Conservation (phyloP, 2,113 vertebrate genomes). For the Engraulis encrasicolus region DNA sequence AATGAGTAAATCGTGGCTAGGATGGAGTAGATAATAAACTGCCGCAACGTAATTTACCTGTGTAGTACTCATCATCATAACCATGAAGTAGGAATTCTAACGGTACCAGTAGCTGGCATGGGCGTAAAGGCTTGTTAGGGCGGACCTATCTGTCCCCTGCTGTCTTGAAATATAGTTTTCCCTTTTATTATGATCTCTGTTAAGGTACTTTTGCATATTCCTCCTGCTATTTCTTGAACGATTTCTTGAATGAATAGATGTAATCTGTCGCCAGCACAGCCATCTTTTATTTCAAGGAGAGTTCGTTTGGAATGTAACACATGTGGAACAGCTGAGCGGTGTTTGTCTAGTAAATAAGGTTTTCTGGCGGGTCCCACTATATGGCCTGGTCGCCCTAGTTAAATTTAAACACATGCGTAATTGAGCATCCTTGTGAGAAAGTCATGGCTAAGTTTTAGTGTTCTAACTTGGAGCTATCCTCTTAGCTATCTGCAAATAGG, state of each 20-base stretch:
- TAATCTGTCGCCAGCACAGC: conserved; percentile 47
- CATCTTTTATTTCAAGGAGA: conserved; percentile 46
- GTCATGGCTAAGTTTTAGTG: background rate
- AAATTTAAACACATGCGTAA: conserved; percentile 61
- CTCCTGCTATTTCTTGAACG: background rate
- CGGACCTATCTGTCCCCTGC: background rate
- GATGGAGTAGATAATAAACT: background rate
- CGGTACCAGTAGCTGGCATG: background rate
- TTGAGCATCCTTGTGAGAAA: conserved; percentile 49
- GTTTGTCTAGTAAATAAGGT: conserved; percentile 56
- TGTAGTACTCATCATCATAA: background rate
- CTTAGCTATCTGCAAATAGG: background rate
- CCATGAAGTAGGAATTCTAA: background rate
- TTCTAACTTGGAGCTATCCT: background rate
- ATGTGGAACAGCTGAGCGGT: conserved; percentile 53
- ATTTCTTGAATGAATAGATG: conserved; percentile 11
- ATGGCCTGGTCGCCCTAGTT: conserved; percentile 38
- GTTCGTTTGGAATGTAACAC: conserved; percentile 66
- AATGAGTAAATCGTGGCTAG: conserved; percentile 24
- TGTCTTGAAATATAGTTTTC: background rate
- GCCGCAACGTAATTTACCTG: background rate
- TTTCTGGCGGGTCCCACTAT: conserved; percentile 35
- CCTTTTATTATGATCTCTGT: background rate
- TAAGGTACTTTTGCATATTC: background rate
- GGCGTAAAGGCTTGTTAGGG: background rate